Conservation (phyloP, 2,113 vertebrate species). For the Oreamnos americanus region DNA sequence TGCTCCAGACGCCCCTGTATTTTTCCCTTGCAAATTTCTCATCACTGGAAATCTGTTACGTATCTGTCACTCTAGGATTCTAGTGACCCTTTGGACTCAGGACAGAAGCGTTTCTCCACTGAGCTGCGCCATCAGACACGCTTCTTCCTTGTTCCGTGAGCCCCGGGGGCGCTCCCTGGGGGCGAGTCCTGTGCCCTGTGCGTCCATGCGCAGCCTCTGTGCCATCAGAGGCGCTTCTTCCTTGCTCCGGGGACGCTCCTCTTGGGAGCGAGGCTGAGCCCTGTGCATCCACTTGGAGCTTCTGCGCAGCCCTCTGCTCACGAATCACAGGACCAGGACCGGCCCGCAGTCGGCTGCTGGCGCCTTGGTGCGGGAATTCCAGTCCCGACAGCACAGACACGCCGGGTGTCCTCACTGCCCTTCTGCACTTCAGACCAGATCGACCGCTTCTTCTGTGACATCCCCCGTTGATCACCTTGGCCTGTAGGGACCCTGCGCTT, state of each 20-base stretch:
- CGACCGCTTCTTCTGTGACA: constrained; percentile 10
- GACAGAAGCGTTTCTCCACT: neutral
- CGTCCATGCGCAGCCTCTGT: constrained; percentile 25
- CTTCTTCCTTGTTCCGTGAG: neutral
- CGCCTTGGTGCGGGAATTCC: neutral
- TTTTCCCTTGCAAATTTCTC: constrained; percentile 47
- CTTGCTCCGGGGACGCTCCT: neutral
- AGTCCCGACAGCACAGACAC: neutral
- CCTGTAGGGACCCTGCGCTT: neutral
- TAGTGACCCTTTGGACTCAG: neutral
- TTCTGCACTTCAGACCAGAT: neutral
- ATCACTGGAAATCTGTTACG: constrained; percentile 23
- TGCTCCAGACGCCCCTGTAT: constrained; percentile 22
- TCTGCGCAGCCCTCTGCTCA: neutral
- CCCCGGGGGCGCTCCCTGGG: neutral
- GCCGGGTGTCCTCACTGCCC: neutral
- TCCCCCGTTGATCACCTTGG: neutral
- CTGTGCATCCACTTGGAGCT: constrained; percentile 36
- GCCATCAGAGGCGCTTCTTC: too few relatives aligned
- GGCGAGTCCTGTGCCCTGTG: constrained; percentile 43
- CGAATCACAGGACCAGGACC: constrained; percentile 6
- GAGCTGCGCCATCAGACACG: neutral
- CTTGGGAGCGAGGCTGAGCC: constrained; percentile 29
- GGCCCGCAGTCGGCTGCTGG: neutral
- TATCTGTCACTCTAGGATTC: constrained; percentile 28